Conservation (phyloP, 2,113 vertebrate species). For the Chlorodrepanis virens region DNA sequence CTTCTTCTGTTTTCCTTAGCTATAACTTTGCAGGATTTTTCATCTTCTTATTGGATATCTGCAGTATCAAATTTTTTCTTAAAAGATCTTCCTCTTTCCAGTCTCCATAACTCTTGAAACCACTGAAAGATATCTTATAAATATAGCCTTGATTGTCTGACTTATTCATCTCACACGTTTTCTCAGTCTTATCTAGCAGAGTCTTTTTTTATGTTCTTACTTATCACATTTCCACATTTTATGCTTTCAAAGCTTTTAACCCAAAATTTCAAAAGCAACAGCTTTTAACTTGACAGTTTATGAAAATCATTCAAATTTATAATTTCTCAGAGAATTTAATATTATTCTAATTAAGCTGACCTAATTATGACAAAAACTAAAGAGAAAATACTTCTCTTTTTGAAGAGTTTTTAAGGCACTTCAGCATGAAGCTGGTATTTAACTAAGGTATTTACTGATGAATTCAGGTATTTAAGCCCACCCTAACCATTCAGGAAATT, state of each 20-base stretch:
- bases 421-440: neutral
- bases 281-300: neutral
- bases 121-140: neutral
- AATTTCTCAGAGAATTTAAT: neutral
- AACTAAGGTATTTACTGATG: neutral
- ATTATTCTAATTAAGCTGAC: neutral
- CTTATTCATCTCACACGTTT: neutral
- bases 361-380: conserved; percentile 5
- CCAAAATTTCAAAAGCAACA: neutral
- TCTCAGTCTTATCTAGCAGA: neutral
- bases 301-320: neutral
- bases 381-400: neutral
- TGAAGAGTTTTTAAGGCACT: neutral
- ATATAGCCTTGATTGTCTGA: neutral
- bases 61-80: neutral
- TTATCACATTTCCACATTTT: neutral
- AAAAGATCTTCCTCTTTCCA: neutral
- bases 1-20: neutral
- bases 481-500: neutral
- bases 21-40: neutral
- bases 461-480: neutral
- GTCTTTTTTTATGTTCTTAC: neutral
- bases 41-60: neutral
- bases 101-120: neutral
- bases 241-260: neutral